Base-by-base conservation (phyloP, 2,888 invertebrate species). In the Hemistola chrysoprasaria region DNA sequence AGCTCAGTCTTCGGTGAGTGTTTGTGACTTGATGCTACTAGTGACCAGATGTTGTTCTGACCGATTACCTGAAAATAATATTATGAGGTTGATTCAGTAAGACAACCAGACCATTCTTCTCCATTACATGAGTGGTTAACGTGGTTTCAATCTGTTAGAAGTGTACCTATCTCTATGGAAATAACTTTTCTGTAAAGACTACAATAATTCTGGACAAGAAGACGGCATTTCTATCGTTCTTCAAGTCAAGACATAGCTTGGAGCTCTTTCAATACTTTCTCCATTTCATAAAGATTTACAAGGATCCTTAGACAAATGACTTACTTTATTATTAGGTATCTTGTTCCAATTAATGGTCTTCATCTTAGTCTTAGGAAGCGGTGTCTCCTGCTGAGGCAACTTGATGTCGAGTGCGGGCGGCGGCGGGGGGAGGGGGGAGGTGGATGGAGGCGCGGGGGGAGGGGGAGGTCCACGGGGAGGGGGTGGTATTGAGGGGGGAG, bases 321-420 rank as follows among this genome's bases (percentile, higher is more conserved):
- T 76, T 24, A 95, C 94, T 89, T 96, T 97, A 71, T 94, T 94
- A 68, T 94, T 95, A 22, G 98, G 97, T 63, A 98, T 97, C 81
- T 98, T 98, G 73, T 97, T 96, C 98, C 98, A 99, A 71, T 98
- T 98, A 51, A 98, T 95, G 0, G 98, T 97, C 86, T 97, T 98
- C 97, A 98, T 98, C 81, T 98, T 98, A 16, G 95, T 93, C 78
- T 95, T 96, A n/a, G 98, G 98, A 43, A 94, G 93, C 0, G 98
- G 98, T 1, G 95, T 97, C 65, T 96, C 95, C 72, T 97, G 97
- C 65, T 97, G 97, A 7, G 97, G 97, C 62, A 97, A 87, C 56
- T 95, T 90, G 59, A 84, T 54, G 68, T 81, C 67, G 7, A 74
- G 33, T 16, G 75, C 62, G 1, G 90, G 77, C 26, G 84, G 53